Evolutionary conservation across 2,113 vertebrate genomes (phyloP).

Genomic region (Coreoperca whiteheadi): DNA sequence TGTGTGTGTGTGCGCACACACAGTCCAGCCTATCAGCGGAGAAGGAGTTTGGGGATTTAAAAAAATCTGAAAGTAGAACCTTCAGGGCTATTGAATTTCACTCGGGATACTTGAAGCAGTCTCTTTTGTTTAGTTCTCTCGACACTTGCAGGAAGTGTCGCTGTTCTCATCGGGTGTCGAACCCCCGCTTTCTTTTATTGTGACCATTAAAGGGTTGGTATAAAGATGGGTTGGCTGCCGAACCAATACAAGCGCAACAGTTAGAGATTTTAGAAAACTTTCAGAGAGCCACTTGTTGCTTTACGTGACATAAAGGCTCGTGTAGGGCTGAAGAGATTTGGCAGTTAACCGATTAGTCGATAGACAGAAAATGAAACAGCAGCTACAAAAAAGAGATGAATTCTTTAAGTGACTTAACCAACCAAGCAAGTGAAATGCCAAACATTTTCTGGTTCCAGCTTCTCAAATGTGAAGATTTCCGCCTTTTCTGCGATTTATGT

Average conservation of each 20-base stretch:
- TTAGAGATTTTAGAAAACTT: constrained; percentile 40
- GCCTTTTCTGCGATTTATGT: neutral
- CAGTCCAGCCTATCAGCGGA: constrained; percentile 59
- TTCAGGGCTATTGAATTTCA: constrained; percentile 66
- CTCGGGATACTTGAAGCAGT: constrained; percentile 68
- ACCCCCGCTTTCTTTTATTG: constrained; percentile 9
- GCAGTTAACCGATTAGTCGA: neutral
- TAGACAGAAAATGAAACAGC: neutral
- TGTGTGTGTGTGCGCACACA: constrained; percentile 1
- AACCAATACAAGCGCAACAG: constrained; percentile 5
- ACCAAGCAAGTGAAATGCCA: neutral
- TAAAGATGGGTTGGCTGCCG: neutral
- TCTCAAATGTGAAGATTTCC: neutral
- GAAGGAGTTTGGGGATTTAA: constrained; percentile 18
- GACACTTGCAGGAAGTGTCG: neutral
- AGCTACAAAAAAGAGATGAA: neutral
- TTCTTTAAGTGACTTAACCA: neutral
- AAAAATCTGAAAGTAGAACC: constrained; percentile 21
- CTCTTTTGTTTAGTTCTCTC: constrained; percentile 4
- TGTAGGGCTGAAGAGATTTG: neutral
- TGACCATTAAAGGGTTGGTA: constrained; percentile 26
- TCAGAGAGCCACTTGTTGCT: neutral
- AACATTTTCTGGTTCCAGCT: neutral
- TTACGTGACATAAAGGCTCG: neutral
- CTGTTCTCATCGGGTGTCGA: neutral